phyloP scores from a whole-genome alignment of 92 coral and sea anemone species.

The Siderastrea radians region DNA sequence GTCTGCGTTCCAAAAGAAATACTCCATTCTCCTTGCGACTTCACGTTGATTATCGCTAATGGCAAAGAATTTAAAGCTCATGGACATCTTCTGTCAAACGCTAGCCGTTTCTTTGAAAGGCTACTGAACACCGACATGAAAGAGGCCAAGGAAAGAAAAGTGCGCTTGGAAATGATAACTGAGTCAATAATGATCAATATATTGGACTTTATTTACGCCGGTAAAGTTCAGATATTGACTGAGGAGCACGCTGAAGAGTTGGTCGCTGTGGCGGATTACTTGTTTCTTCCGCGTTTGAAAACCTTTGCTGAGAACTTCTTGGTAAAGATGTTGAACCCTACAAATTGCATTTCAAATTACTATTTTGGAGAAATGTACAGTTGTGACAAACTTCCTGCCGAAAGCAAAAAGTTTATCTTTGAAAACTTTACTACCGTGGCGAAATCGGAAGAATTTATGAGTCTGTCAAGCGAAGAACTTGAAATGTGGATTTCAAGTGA shows the following conservation, averaged over 20 bases:
- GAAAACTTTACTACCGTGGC: background rate
- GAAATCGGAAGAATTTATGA: background rate
- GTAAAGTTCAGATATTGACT: background rate
- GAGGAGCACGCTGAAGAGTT: background rate
- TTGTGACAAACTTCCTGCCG: background rate
- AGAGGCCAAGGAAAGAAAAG: background rate
- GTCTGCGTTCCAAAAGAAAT: background rate
- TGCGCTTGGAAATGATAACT: conserved; percentile 2
- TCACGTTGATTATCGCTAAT: no score
- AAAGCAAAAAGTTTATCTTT: background rate
- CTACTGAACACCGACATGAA: conserved; percentile 6
- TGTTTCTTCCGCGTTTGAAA: background rate
- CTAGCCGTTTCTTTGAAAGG: no score
- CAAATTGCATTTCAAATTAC: conserved; percentile 3
- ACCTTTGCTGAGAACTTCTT: conserved; percentile 7
- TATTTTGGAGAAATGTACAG: background rate
- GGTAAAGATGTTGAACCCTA: background rate
- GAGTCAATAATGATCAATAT: background rate
- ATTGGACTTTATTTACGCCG: conserved; percentile 14
- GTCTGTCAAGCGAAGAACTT: conserved; percentile 14
- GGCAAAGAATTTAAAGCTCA: no score
- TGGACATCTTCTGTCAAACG: no score
- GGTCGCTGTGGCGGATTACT: background rate
- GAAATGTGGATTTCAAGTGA: conserved; percentile 15
- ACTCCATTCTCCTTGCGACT: background rate